A percentile compares a stretch with the other conserved stretches of the same genome.
Conservation (phyloP, 2,113 vertebrate species). For the Chaetodon trifascialis region DNA sequence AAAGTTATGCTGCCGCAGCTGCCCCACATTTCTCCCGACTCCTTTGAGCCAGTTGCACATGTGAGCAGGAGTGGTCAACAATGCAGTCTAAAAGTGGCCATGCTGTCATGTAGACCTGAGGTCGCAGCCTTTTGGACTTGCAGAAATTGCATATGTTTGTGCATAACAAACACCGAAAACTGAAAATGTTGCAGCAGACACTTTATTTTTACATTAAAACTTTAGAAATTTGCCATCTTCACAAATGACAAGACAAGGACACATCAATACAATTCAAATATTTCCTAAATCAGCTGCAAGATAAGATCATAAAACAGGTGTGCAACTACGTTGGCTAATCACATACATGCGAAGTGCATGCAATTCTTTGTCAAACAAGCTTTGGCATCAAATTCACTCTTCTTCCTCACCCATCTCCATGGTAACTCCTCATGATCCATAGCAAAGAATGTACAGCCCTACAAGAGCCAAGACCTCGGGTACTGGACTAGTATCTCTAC, state of each 20-base stretch:
- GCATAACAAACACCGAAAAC: background rate
- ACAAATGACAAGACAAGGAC: constrained; percentile 56
- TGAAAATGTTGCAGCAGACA: constrained; percentile 64
- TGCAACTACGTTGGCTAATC: constrained; percentile 15
- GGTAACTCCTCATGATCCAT: constrained; percentile 1
- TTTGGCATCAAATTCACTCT: constrained; percentile 33
- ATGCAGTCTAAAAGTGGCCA: background rate
- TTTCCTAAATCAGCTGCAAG: constrained; percentile 71
- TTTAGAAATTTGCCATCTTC: constrained; percentile 43
- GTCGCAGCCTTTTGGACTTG: background rate
- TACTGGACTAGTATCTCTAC: background rate
- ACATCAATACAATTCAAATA: constrained; percentile 63
- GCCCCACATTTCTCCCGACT: background rate
- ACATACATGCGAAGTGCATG: constrained; percentile 10
- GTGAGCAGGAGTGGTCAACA: constrained; percentile 8
- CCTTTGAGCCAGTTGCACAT: background rate
- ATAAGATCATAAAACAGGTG: constrained; percentile 76
- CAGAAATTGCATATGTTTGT: background rate
- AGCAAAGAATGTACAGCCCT: constrained; percentile 7
- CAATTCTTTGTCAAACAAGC: constrained; percentile 7
- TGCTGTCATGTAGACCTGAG: background rate
- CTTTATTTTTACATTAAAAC: constrained; percentile 83
- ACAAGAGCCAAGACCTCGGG: background rate
- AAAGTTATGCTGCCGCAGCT: background rate
- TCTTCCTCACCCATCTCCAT: constrained; percentile 43